phyloP scores from a whole-genome alignment of 1,140 invertebrate species.

The Ceratina japonica region DNA sequence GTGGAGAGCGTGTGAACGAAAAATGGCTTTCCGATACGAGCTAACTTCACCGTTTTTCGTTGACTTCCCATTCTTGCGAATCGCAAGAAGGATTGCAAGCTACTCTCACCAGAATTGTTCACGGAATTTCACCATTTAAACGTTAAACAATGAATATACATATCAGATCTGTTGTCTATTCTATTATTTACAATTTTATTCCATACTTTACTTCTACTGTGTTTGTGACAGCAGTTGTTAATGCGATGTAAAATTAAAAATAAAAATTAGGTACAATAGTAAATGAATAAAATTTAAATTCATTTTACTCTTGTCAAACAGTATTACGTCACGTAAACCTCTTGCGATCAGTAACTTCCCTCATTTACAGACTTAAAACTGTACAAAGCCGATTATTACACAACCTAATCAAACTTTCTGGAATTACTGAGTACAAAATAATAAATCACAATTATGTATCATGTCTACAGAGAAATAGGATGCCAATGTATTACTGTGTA shows the following conservation, averaged over 20 bases:
- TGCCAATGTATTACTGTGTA: too few relatives aligned
- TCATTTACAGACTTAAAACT: not conserved
- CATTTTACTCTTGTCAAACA: not conserved
- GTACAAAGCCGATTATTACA: too few relatives aligned
- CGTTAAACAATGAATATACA: not conserved
- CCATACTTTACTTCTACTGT: too few relatives aligned
- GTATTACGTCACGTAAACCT: not conserved
- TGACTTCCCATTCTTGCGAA: slow-evolving; percentile 30
- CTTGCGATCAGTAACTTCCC: not conserved
- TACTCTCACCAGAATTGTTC: not conserved
- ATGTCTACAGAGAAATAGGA: too few relatives aligned
- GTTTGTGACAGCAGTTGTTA: too few relatives aligned
- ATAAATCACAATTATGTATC: not conserved
- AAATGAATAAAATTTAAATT: not conserved
- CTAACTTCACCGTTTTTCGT: slow-evolving; percentile 10
- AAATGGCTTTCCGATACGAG: slow-evolving; percentile 51
- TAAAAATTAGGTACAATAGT: not conserved
- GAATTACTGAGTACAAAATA: not conserved
- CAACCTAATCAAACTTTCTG: not conserved
- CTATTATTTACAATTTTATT: not conserved
- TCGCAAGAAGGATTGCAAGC: slow-evolving; percentile 14
- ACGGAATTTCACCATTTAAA: slow-evolving; percentile 10
- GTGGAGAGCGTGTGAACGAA: slow-evolving; percentile 35
- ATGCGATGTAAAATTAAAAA: too few relatives aligned
- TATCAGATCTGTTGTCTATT: not conserved